A percentile compares a stretch with the other conserved stretches of the same genome.
These are phyloP conservation scores for Uria aalge DNA, from an alignment of 2,113 vertebrate genomes.

Conservation along the genomic window DNA sequence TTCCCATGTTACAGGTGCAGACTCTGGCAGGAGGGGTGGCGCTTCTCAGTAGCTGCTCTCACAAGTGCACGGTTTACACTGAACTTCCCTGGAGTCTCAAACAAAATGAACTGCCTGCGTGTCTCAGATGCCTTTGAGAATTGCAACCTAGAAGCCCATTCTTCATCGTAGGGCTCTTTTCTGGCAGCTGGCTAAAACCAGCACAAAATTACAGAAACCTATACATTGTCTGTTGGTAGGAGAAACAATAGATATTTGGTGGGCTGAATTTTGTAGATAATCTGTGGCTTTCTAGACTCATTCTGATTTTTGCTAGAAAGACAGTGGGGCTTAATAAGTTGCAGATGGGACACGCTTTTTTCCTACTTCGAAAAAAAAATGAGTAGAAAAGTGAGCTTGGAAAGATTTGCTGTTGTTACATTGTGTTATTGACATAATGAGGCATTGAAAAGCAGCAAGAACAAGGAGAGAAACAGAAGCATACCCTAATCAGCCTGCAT, in stretches of 20 bases:
- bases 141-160: not conserved
- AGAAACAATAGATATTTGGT: not conserved
- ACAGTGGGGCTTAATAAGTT: not conserved
- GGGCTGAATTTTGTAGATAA: not conserved
- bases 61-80: not conserved
- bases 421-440: not conserved
- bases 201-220: not conserved
- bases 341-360: not conserved
- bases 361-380: not conserved
- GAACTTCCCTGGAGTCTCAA: not conserved
- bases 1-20: not conserved
- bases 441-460: not conserved
- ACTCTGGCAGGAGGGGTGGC: not conserved
- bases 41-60: not conserved
- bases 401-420: not conserved
- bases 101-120: not conserved
- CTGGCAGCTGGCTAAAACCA: not conserved
- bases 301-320: not conserved
- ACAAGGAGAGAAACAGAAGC: not conserved
- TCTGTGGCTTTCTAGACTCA: not conserved
- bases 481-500: not conserved
- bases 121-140: not conserved
- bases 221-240: not conserved
- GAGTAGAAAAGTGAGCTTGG: not conserved
- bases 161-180: not conserved